Evolutionary conservation across 2,113 vertebrate species (phyloP), one percentile per base, ranked within the genome.

Genomic region (Aleadryas rufinucha): DNA sequence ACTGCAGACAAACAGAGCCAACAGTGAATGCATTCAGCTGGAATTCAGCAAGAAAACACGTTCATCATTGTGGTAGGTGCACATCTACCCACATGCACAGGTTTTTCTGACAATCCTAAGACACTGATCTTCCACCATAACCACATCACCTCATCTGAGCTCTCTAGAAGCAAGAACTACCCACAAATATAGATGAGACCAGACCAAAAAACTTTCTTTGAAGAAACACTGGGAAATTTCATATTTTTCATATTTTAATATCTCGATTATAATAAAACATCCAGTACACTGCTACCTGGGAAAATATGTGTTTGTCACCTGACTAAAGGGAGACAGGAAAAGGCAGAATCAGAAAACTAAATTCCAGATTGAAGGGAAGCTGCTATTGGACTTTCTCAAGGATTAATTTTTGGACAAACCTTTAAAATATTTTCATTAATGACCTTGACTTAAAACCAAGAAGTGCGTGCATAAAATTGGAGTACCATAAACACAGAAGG

Each of bases 401-500:
- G 19, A 49, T 53, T 57, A 69, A 31, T n/a, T 10, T 89, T 72
- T 68, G 41, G 27, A 64, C 2, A 30, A 56, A 39, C 6, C 16
- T 65, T 91, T 76, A 8, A 52, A 88, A 63, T 64, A 52, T 24
- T 76, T 61, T 76, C 22, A 31, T 72, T 42, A 42, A 33, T 49
- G 7, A 66, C 42, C 30, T 89, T 61, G 31, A 17, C 21, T 80
- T 74, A 87, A 87, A 89, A 27, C 5, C 28, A 84, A 27, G 30
- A 37, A 78, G 4, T 39, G 6, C 0, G 1, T 24, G 4, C 7
- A 20, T 74, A 17, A 65, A 70, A 70, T 41, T 57, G 3, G 12
- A 49, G 24, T 21, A 61, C 26, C n/a, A 63, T 42, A 66, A 87
- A 63, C n/a, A 65, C 22, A 90, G 53, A 87, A 68, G 16, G 24